Percentiles rank a stretch among this genome's conserved stretches.
phyloP scores from a whole-genome alignment of 2,888 invertebrate genomes.

The Hedychridium roseum region DNA sequence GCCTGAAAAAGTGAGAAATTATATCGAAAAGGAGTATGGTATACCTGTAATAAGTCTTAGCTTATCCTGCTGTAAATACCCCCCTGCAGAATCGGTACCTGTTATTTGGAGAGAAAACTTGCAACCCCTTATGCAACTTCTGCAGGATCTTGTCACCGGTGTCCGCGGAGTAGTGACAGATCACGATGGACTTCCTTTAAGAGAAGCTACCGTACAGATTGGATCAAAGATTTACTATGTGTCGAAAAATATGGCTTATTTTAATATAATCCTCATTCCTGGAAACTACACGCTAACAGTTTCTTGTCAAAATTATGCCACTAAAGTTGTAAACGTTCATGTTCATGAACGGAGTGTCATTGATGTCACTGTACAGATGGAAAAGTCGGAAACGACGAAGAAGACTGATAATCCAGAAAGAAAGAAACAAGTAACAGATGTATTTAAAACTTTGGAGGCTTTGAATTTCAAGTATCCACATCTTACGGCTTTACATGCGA shows the following conservation, averaged over 20 bases:
- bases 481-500: slow-evolving; percentile 47
- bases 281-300: slow-evolving; percentile 73
- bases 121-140: slow-evolving; percentile 50
- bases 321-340: slow-evolving; percentile 62
- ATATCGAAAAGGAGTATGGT: slow-evolving; percentile 70
- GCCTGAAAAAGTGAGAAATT: slow-evolving; percentile 45
- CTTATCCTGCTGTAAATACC: slow-evolving; percentile 87
- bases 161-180: slow-evolving; percentile 68
- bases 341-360: slow-evolving; percentile 62
- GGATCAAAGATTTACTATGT: slow-evolving; percentile 71
- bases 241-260: slow-evolving; percentile 75
- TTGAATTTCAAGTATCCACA: slow-evolving; percentile 50
- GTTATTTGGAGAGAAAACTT: slow-evolving; percentile 59
- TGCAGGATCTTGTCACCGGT: slow-evolving; percentile 51
- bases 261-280: slow-evolving; percentile 75
- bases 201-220: slow-evolving; percentile 77
- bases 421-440: slow-evolving; percentile 14
- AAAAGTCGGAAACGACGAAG: slow-evolving; percentile 21
- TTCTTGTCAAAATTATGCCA: slow-evolving; percentile 70
- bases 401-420: slow-evolving; percentile 5
- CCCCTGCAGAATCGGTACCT: slow-evolving; percentile 63
- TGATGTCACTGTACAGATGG: slow-evolving; percentile 54
- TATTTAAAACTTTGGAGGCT: slow-evolving; percentile 42
- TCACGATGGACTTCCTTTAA: slow-evolving; percentile 70
- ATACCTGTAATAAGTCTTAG: slow-evolving; percentile 68